Conservation (phyloP, 92 coral and sea anemone species). For the Diadumene lineata region DNA sequence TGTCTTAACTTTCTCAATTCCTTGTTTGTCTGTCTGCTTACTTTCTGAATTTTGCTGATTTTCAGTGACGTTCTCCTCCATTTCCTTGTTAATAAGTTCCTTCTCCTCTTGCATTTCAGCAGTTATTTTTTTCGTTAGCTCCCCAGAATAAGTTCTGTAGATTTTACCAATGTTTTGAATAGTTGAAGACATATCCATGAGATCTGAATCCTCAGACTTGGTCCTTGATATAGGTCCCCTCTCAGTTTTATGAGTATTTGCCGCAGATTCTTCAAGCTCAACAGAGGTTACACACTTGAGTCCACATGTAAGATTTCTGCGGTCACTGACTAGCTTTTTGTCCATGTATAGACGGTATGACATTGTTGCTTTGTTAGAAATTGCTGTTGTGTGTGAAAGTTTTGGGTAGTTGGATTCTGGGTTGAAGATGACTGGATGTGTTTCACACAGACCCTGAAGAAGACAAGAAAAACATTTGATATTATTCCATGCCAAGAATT, state of each 20-base stretch:
- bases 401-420: slow-evolving; percentile 29
- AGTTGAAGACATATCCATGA: slow-evolving; percentile 28
- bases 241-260: slow-evolving; percentile 12
- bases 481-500: no score
- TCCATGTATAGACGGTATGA: slow-evolving; percentile 51
- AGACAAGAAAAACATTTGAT: neutral
- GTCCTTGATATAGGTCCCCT: neutral
- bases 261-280: slow-evolving; percentile 50
- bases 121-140: neutral
- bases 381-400: neutral
- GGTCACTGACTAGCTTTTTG: slow-evolving; percentile 48
- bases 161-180: slow-evolving; percentile 24
- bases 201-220: slow-evolving; percentile 15
- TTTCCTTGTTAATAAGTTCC: neutral
- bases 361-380: slow-evolving; percentile 8
- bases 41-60: neutral
- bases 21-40: neutral
- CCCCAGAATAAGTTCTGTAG: slow-evolving; percentile 22
- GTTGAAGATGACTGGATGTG: slow-evolving; percentile 73
- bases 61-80: neutral
- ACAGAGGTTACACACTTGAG: slow-evolving; percentile 55
- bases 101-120: neutral
- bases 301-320: slow-evolving; percentile 47
- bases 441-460: slow-evolving; percentile 64
- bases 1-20: slow-evolving; percentile 6